Base-by-base conservation (phyloP, 2,113 vertebrate genomes). In the Phalacrocorax carbo region DNA sequence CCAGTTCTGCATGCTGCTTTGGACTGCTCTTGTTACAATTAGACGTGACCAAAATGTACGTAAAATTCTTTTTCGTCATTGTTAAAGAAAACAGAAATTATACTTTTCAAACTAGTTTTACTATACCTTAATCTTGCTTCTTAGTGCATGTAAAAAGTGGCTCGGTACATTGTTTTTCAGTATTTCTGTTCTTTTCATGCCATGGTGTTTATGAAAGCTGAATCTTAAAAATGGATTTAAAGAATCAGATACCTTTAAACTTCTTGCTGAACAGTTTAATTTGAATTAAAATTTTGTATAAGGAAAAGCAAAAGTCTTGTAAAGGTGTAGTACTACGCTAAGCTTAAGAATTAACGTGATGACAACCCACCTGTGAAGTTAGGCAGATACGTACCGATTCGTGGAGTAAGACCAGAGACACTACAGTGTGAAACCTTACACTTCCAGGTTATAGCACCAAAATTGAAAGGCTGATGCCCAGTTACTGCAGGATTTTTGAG, bases 151-250 rank as follows among this genome's bases (percentile, higher is more conserved):
- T 81, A 17, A 83, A 68, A 90, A 93, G 44, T 57, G 61, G 49
- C 70, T 96, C 0, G 0, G 34, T 82, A 29, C n/a, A 14, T 88
- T 77, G 49, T 54, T 83, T 97, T 81, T 30, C 44, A 81, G 15
- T 84, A 44, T 94, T 93, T 86, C 65, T 82, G 36, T 94, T 82
- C 44, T 93, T 93, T 82, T 83, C 69, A n/a, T 92, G 11, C 26
- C 64, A 84, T 4, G 5, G 8, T 90, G 20, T 92, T 95, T 86
- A 90, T 54, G 40, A 57, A 95, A 89, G n/a, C 36, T 70, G 42
- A 55, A 69, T 71, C 62, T 61, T 60, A 22, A 77, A 95, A 89
- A 75, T 82, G 34, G 46, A 81, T 92, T 58, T 95, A 93, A 94
- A 93, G 94, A 83, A 72, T 94, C 66, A 34, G 49, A 46, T 84